Evolutionary conservation across 2,888 invertebrate genomes (phyloP).

Genomic region (Cerastis rubricosa): DNA sequence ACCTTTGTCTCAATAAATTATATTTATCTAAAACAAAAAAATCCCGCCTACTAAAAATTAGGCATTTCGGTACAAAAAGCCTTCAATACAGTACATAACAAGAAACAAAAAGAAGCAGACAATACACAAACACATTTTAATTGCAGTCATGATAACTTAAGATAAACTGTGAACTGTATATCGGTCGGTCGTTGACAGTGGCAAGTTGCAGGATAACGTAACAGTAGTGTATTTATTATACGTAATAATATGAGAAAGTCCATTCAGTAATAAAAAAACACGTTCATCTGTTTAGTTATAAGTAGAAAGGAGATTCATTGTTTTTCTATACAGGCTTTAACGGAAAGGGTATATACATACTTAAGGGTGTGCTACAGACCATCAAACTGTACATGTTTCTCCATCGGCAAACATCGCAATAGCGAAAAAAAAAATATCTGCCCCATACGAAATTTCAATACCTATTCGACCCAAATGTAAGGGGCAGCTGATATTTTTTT

Average conservation of each 20-base stretch:
- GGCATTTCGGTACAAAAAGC: background rate
- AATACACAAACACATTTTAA: slow-evolving; percentile 25
- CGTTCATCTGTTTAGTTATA: background rate
- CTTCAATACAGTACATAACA: background rate
- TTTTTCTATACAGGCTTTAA: too few species aligned
- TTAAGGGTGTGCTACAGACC: too few species aligned
- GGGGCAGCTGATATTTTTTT: too few species aligned
- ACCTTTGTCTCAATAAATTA: background rate
- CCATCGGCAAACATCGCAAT: too few species aligned
- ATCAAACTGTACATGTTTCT: too few species aligned
- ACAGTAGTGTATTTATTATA: background rate
- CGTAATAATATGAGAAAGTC: background rate
- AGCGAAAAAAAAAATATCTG: too few species aligned
- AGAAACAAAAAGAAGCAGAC: slow-evolving; percentile 1
- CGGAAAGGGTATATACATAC: too few species aligned
- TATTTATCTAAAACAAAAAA: slow-evolving; percentile 5
- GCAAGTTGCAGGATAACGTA: slow-evolving; percentile 3
- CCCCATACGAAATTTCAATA: too few species aligned
- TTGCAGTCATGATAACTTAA: slow-evolving; percentile 41
- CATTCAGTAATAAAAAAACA: background rate
- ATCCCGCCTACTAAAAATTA: background rate
- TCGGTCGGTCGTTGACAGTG: slow-evolving; percentile 29
- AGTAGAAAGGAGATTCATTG: background rate
- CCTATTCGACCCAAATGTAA: too few species aligned
- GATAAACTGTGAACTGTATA: slow-evolving; percentile 54